Percentiles rank a stretch among this genome's conserved stretches.
These are phyloP conservation scores for Hippopotamyrus pictus DNA, from an alignment of 2,797 vertebrate species.

Conservation along the genomic window DNA sequence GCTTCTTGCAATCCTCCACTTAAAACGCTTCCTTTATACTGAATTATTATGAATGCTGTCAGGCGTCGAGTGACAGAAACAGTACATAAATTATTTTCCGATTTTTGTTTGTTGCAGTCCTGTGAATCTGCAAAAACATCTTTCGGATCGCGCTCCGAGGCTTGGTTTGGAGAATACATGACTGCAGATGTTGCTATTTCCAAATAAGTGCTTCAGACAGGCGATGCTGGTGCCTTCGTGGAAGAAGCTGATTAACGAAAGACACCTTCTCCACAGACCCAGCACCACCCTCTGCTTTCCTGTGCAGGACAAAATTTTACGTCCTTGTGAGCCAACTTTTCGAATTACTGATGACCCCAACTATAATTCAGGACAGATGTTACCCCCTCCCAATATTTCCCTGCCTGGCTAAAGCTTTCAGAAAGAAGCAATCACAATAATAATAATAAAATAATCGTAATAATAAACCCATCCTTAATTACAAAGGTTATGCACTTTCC, in stretches of 20 bases:
- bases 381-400: constrained; percentile 4
- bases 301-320: constrained; percentile 59
- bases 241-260: constrained; percentile 61
- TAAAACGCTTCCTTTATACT: neutral
- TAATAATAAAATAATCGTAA: constrained; percentile 5
- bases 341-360: constrained; percentile 78
- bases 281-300: constrained; percentile 44
- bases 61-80: neutral
- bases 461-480: neutral
- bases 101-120: neutral
- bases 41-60: neutral
- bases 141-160: neutral
- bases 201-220: constrained; percentile 58
- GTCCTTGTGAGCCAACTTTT: constrained; percentile 44
- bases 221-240: constrained; percentile 48
- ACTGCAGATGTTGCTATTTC: neutral
- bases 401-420: constrained; percentile 23
- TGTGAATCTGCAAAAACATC: neutral
- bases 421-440: constrained; percentile 15
- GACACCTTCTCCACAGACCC: constrained; percentile 48
- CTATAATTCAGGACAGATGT: constrained; percentile 34
- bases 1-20: neutral
- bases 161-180: no score
- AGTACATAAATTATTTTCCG: neutral
- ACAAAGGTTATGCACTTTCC: constrained; percentile 35